Base-by-base conservation (phyloP, 2,113 vertebrate species). In the Chloropsis cyanopogon region DNA sequence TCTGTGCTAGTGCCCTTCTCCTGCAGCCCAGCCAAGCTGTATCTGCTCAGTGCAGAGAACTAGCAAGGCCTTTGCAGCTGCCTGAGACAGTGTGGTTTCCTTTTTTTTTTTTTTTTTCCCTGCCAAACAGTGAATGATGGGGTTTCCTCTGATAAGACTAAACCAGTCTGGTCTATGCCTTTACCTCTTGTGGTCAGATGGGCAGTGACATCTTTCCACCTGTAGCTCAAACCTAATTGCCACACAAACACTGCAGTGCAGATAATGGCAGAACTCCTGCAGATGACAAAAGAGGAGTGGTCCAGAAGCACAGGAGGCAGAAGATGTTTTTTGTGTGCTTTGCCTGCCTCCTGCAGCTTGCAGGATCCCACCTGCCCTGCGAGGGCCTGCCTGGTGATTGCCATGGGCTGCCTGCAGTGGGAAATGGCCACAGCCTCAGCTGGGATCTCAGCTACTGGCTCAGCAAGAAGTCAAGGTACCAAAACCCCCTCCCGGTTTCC, bases 401-500 rank as follows among this genome's bases (percentile, higher is more conserved):
- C 35, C 0, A 0, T 26, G 29, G 15, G 46, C 75, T 73, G 54
- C 49, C 53, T 3, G 4, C 2, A 5, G 10, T 49, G 44, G n/a
- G 46, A 78, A 69, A 53, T 16, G 25, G 52, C 69, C 60, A 6
- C 65, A 22, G 57, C 35, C 85, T 54, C 57, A 18, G 14, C 29
- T 10, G 44, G 63, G 41, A 77, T 65, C 54, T 20, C 25, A 68
- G 47, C 60, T 33, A 56, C 41, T n/a, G 60, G 9, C 63, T 86
- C 39, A 63, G 88, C 28, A 25, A 82, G 93, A 96, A 94, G 69
- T 49, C 37, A 57, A 90, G 37, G 56, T 16, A 26, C 11, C 60
- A 84, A 95, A 93, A 88, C 0, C 77, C 90, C 88, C 94, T 94
- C 37, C 61, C n/a, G 49, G 64, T 53, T 91, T 87, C 78, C 89